Evolutionary conservation across 2,888 invertebrate genomes (phyloP).

Genomic region (Tetropium fuscum): DNA sequence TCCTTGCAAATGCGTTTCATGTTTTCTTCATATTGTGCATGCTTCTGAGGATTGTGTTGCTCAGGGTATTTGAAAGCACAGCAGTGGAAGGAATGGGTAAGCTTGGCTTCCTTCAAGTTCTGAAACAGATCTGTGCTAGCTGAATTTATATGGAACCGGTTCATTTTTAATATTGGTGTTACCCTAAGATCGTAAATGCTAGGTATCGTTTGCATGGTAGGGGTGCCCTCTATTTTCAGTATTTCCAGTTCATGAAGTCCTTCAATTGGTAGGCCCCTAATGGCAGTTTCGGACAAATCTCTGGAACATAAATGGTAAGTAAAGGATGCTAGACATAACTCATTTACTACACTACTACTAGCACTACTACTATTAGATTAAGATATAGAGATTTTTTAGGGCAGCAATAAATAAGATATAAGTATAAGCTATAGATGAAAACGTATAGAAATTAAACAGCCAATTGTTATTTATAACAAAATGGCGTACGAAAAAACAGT

Average conservation of each 20-base stretch:
- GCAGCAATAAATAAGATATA: too few relatives aligned
- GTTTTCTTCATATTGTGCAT: slow-evolving; percentile 73
- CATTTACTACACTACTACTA: too few relatives aligned
- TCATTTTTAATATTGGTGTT: slow-evolving; percentile 47
- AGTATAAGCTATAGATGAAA: too few relatives aligned
- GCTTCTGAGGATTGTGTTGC: slow-evolving; percentile 79
- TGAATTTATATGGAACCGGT: neutral
- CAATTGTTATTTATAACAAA: too few relatives aligned
- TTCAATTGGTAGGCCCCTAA: slow-evolving; percentile 77
- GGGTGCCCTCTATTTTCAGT: slow-evolving; percentile 79
- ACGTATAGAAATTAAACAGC: too few relatives aligned
- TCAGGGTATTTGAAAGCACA: slow-evolving; percentile 90
- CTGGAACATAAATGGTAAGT: slow-evolving; percentile 70
- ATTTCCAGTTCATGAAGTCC: slow-evolving; percentile 80
- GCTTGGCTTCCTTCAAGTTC: slow-evolving; percentile 76
- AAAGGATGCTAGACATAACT: too few relatives aligned
- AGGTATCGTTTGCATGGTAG: slow-evolving; percentile 83
- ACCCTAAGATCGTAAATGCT: slow-evolving; percentile 86
- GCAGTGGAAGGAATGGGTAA: slow-evolving; percentile 92
- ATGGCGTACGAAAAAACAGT: too few relatives aligned
- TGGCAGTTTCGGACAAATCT: slow-evolving; percentile 85
- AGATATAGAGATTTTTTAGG: too few relatives aligned
- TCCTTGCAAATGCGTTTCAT: slow-evolving; percentile 58
- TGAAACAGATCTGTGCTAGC: slow-evolving; percentile 57
- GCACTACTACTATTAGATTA: too few relatives aligned